Evolutionary conservation across 2,113 vertebrate genomes (phyloP).

Genomic region (Sylvilagus bachmani): DNA sequence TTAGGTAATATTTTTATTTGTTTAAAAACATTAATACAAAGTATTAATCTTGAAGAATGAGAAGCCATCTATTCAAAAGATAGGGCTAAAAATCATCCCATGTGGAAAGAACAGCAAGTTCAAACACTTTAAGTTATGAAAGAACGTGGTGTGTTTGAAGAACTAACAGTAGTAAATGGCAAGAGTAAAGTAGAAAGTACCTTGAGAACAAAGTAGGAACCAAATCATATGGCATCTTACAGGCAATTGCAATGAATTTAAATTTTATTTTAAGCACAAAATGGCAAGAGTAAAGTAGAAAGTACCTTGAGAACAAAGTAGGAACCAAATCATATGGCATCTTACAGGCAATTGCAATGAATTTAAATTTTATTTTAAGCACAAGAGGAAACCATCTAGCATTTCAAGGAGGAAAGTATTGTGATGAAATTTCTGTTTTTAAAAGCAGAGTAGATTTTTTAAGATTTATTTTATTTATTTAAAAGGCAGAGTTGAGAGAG

Average conservation of each 20-base stretch:
- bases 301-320: neutral
- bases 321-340: neutral
- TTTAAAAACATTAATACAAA: neutral
- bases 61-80: neutral
- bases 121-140: neutral
- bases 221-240: neutral
- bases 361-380: neutral
- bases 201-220: neutral
- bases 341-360: neutral
- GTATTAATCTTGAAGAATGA: neutral
- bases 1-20: neutral
- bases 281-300: neutral
- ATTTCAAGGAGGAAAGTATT: neutral
- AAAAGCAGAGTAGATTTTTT: neutral
- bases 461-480: no score
- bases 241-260: neutral
- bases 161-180: neutral
- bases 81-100: neutral
- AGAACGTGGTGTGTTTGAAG: neutral
- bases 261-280: neutral
- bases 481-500: no score
- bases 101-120: neutral
- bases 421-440: conserved; percentile 13
- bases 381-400: conserved; percentile 2
- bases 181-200: neutral